A percentile compares a stretch with the other conserved stretches of the same genome.
phyloP scores from a whole-genome alignment of 1,140 invertebrate genomes.

The Dreissena polymorpha region DNA sequence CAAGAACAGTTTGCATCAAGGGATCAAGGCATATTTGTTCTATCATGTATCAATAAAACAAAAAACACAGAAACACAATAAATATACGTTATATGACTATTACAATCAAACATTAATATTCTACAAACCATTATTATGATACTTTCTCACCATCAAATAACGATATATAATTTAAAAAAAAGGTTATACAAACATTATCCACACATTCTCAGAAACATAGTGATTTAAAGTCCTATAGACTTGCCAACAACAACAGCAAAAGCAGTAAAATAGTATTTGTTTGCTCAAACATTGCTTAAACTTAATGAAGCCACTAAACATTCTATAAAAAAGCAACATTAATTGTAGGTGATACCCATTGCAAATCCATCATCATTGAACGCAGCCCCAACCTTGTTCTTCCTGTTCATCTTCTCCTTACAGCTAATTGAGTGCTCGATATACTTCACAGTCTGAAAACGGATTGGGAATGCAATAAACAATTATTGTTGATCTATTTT shows the following conservation, averaged over 20 bases:
- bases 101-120: too few relatives aligned
- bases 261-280: too few relatives aligned
- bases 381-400: slow-evolving; percentile 88
- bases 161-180: too few relatives aligned
- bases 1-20: slow-evolving; percentile 33
- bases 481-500: neutral
- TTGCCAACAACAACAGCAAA: neutral
- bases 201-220: too few relatives aligned
- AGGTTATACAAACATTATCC: too few relatives aligned
- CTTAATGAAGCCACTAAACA: too few relatives aligned
- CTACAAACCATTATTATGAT: too few relatives aligned
- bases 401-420: slow-evolving; percentile 94
- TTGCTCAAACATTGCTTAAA: too few relatives aligned
- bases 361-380: slow-evolving; percentile 99
- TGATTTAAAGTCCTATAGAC: neutral
- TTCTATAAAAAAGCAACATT: too few relatives aligned
- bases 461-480: slow-evolving; percentile 14
- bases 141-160: too few relatives aligned
- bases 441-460: slow-evolving; percentile 91
- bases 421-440: slow-evolving; percentile 95
- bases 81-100: too few relatives aligned
- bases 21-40: neutral
- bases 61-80: too few relatives aligned
- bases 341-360: slow-evolving; percentile 85
- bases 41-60: neutral